Conservation (phyloP, 2,113 vertebrate species). For the Ramphastos sulfuratus region DNA sequence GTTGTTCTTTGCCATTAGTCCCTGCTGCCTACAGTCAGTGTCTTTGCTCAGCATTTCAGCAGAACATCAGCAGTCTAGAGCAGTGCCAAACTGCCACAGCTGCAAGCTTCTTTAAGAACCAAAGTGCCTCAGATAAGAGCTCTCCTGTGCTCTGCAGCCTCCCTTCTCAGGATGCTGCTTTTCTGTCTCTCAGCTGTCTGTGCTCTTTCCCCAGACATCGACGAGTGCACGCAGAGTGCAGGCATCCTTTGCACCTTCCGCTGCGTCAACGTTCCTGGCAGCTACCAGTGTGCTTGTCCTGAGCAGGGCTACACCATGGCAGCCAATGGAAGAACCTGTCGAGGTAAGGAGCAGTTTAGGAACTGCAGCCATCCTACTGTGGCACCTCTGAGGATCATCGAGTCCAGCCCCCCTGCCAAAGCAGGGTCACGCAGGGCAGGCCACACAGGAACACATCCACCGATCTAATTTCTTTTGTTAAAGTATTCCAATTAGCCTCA, state of each 20-base stretch:
- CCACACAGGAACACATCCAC: too few relatives aligned
- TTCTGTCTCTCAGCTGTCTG: not conserved
- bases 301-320: constrained; percentile 86
- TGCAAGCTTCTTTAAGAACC: not conserved
- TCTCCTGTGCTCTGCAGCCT: not conserved
- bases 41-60: not conserved
- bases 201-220: constrained; percentile 81
- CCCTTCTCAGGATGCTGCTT: not conserved
- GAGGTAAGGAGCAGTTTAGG: constrained; percentile 74
- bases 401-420: too few relatives aligned
- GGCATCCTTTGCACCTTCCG: constrained; percentile 89
- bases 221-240: constrained; percentile 89
- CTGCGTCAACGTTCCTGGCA: constrained; percentile 90
- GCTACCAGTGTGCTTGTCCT: constrained; percentile 91
- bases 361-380: too few relatives aligned
- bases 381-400: too few relatives aligned
- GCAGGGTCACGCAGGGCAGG: too few relatives aligned
- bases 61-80: not conserved
- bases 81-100: not conserved
- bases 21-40: not conserved
- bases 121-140: not conserved
- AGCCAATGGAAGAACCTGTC: constrained; percentile 88
- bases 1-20: not conserved
- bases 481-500: too few relatives aligned
- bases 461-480: too few relatives aligned